phyloP scores from a whole-genome alignment of 2,113 vertebrate genomes.

The Eira barbara region DNA sequence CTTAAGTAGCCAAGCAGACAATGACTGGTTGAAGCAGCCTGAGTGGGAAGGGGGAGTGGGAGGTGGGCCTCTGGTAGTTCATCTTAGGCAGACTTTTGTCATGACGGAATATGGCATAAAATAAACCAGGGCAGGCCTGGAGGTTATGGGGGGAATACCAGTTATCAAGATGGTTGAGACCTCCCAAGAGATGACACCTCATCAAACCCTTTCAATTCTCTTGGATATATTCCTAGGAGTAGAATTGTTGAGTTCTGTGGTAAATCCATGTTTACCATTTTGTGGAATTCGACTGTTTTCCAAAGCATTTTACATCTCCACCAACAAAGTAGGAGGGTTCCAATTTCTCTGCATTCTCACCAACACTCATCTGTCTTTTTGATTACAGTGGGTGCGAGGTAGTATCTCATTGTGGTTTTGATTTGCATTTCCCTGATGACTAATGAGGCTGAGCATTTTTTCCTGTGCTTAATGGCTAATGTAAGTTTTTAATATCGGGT shows the following conservation, averaged over 20 bases:
- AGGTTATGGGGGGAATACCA: not conserved
- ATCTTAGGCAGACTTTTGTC: not conserved
- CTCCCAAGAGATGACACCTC: not conserved
- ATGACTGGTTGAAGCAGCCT: not conserved
- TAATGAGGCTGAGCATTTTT: not conserved
- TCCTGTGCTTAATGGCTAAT: not conserved
- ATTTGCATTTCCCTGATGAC: slow-evolving; percentile 31
- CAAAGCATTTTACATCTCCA: not conserved
- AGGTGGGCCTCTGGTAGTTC: not conserved
- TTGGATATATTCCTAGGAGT: not conserved
- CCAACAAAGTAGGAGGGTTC: not conserved
- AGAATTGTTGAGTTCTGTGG: not conserved
- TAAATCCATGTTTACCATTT: not conserved
- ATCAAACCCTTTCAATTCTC: not conserved
- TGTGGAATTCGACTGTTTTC: not conserved
- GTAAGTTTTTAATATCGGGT: slow-evolving; percentile 23
- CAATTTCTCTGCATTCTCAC: not conserved
- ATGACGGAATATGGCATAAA: not conserved
- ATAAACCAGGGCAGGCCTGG: not conserved
- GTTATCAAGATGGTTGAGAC: not conserved
- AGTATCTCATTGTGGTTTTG: slow-evolving; percentile 6
- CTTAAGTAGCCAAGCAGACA: not conserved
- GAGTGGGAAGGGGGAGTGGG: accelerated
- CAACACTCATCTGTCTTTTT: slow-evolving; percentile 30
- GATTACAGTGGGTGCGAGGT: not conserved